Conservation (phyloP, 2,113 vertebrate genomes). For the Sinocyclocheilus grahami region DNA sequence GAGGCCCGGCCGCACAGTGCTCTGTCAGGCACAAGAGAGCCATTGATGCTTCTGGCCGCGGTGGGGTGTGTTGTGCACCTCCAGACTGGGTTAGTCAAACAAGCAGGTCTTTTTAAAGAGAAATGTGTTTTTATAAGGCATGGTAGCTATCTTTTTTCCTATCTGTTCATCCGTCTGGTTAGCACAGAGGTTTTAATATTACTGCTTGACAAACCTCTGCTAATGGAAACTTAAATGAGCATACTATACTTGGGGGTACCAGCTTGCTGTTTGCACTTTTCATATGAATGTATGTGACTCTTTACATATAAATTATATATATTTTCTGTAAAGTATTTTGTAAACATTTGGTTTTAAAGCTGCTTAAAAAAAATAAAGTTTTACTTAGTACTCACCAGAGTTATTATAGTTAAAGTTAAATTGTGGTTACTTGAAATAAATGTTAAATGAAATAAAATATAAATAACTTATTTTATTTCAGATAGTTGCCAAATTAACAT, state of each 20-base stretch:
- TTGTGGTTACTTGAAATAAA: no score
- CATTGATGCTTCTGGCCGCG: neutral
- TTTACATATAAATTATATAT: neutral
- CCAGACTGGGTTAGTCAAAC: slow-evolving; percentile 20
- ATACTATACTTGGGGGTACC: neutral
- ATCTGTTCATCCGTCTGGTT: neutral
- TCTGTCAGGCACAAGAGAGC: slow-evolving; percentile 39
- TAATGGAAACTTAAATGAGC: neutral
- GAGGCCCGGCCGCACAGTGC: slow-evolving; percentile 8
- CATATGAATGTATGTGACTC: neutral
- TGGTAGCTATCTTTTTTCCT: neutral
- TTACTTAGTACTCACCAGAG: neutral
- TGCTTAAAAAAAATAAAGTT: neutral
- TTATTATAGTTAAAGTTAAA: no score
- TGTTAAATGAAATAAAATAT: no score
- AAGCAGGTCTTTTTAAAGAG: slow-evolving; percentile 32
- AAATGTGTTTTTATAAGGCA: slow-evolving; percentile 12
- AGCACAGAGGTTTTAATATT: neutral
- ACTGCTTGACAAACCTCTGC: neutral
- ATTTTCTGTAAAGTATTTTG: neutral
- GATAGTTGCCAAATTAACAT: no score
- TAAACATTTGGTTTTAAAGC: neutral
- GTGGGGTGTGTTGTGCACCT: slow-evolving; percentile 30
- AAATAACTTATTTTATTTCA: no score
- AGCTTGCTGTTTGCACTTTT: neutral